Percentiles rank a stretch among this genome's conserved stretches.
These are phyloP conservation scores for Deroptyus accipitrinus DNA, from an alignment of 2,113 vertebrate species.

Conservation along the genomic window DNA sequence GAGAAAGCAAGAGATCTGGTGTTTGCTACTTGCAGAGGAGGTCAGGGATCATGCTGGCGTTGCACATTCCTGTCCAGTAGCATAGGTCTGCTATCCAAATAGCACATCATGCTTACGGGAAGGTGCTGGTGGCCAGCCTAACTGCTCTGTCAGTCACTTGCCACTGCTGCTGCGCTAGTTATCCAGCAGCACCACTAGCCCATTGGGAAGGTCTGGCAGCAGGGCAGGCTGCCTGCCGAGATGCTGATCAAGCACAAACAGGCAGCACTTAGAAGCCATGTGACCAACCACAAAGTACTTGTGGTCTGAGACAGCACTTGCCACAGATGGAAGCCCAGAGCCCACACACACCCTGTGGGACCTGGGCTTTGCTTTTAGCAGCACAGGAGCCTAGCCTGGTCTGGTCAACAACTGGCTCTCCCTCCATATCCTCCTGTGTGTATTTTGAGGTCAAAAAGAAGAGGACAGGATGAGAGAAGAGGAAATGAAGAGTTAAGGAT, in stretches of 20 bases:
- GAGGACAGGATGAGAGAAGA: background rate
- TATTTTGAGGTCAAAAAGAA: background rate
- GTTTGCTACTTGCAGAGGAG: background rate
- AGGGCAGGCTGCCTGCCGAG: background rate
- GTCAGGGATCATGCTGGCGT: background rate
- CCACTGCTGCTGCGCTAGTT: background rate
- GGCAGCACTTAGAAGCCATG: background rate
- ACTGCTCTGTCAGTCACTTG: background rate
- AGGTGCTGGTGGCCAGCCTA: background rate
- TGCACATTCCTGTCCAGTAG: background rate
- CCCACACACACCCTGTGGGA: background rate
- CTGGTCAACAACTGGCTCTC: background rate
- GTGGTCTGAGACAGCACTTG: background rate
- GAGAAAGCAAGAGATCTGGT: background rate
- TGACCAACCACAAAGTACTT: background rate
- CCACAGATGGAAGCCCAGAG: background rate
- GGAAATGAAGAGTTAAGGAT: background rate
- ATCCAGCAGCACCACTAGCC: background rate
- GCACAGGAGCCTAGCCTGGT: background rate
- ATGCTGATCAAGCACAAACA: background rate
- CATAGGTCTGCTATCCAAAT: background rate
- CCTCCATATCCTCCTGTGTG: background rate
- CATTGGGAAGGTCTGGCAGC: background rate
- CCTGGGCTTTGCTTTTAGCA: background rate
- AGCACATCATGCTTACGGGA: background rate